A percentile compares a stretch with the other conserved stretches of the same genome.
Evolutionary conservation across 1,140 invertebrate species (phyloP).

Genomic region (Nephila pilipes): DNA sequence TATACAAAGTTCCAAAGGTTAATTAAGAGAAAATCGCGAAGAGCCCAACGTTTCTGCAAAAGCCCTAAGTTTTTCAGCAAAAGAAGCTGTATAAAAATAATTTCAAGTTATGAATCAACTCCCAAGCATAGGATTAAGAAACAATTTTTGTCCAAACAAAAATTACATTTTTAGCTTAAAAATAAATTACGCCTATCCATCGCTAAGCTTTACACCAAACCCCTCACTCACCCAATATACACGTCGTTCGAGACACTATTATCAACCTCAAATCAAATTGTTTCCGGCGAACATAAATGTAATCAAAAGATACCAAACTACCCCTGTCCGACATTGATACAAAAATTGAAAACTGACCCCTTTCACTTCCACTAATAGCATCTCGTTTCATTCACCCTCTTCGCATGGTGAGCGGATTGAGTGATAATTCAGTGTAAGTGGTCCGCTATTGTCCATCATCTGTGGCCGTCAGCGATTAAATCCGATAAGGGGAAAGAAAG

Average conservation of each 20-base stretch:
- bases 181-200: too few relatives aligned
- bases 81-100: too few relatives aligned
- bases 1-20: too few relatives aligned
- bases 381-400: slow-evolving; percentile 3
- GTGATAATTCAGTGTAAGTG: slow-evolving; percentile 47
- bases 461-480: slow-evolving; percentile 24
- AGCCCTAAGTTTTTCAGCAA: too few relatives aligned
- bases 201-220: too few relatives aligned
- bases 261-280: neutral
- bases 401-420: neutral
- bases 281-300: neutral
- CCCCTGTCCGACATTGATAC: neutral
- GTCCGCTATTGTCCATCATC: slow-evolving; percentile 51
- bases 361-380: slow-evolving; percentile 43
- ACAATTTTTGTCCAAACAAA: too few relatives aligned
- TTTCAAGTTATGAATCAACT: too few relatives aligned
- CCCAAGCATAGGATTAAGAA: too few relatives aligned
- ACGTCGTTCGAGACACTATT: neutral
- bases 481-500: neutral
- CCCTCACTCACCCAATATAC: too few relatives aligned
- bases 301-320: neutral
- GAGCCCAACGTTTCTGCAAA: too few relatives aligned
- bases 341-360: slow-evolving; percentile 20
- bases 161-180: too few relatives aligned
- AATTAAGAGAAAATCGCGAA: too few relatives aligned